phyloP scores from a whole-genome alignment of 2,888 invertebrate species.

The Idaea dimidiata region DNA sequence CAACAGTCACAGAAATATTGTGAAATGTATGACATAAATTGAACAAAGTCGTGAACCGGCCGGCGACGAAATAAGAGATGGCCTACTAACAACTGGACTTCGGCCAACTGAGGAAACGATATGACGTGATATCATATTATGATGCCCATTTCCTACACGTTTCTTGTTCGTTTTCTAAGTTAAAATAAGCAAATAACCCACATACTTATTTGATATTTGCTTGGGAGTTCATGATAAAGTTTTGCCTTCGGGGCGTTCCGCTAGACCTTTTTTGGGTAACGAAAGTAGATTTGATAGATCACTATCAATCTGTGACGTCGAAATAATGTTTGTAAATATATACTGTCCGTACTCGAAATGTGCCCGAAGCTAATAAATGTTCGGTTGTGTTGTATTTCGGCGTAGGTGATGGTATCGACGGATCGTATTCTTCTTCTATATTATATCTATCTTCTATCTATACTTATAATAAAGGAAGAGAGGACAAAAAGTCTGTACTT shows the following conservation, averaged over 20 bases:
- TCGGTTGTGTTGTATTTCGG: slow-evolving; percentile 21
- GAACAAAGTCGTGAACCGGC: slow-evolving; percentile 33
- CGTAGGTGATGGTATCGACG: neutral
- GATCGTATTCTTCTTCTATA: too few species aligned
- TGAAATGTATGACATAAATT: slow-evolving; percentile 32
- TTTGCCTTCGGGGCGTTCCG: neutral
- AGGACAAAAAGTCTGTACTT: too few species aligned
- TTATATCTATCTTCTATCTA: too few species aligned
- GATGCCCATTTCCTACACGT: slow-evolving; percentile 20
- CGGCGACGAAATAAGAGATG: slow-evolving; percentile 37
- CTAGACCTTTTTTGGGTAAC: neutral
- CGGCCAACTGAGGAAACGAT: slow-evolving; percentile 40
- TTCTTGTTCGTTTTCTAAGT: slow-evolving; percentile 10
- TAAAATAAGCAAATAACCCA: too few species aligned
- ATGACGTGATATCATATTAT: slow-evolving; percentile 23
- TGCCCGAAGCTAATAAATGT: slow-evolving; percentile 14
- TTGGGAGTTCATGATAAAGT: neutral
- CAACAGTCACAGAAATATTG: neutral
- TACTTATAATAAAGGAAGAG: too few species aligned
- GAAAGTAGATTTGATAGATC: slow-evolving; percentile 14
- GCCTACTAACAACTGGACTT: slow-evolving; percentile 41
- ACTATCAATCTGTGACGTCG: slow-evolving; percentile 21
- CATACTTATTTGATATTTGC: neutral
- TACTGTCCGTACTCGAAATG: neutral
- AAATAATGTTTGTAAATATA: slow-evolving; percentile 9